Evolutionary conservation across 2,113 vertebrate genomes (phyloP).

Genomic region (Taurulus bubalis): DNA sequence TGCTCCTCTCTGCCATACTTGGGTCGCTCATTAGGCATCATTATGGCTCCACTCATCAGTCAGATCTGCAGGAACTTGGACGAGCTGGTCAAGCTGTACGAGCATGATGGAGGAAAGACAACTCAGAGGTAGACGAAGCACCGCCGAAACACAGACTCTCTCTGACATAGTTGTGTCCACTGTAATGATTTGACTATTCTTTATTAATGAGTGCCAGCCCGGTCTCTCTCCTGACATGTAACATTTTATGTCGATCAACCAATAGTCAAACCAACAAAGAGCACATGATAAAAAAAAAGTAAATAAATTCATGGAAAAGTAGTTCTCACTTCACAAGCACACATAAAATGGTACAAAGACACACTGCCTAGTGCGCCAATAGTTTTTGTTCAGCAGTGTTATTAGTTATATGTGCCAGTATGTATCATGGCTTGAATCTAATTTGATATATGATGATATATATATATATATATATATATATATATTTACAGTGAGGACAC

Average conservation of each 20-base stretch:
- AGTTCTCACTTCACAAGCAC: background rate
- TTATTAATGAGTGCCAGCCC: background rate
- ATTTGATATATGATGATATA: background rate
- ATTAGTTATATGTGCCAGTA: background rate
- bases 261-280: background rate
- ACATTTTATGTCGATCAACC: background rate
- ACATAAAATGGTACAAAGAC: background rate
- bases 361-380: background rate
- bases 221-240: background rate
- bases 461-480: too few relatives aligned
- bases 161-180: background rate
- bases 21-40: conserved; percentile 93
- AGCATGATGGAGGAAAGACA: conserved; percentile 88
- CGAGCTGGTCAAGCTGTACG: conserved; percentile 92
- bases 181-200: background rate
- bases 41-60: conserved; percentile 89
- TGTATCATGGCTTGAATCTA: background rate
- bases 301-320: background rate
- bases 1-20: conserved; percentile 91
- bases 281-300: background rate
- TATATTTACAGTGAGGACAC: background rate
- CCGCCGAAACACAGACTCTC: background rate
- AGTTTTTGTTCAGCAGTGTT: background rate
- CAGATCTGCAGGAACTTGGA: conserved; percentile 98
- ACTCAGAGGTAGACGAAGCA: conserved; percentile 84